phyloP scores from a whole-genome alignment of 2,797 vertebrate genomes.

The Pantherophis vulpinus region DNA sequence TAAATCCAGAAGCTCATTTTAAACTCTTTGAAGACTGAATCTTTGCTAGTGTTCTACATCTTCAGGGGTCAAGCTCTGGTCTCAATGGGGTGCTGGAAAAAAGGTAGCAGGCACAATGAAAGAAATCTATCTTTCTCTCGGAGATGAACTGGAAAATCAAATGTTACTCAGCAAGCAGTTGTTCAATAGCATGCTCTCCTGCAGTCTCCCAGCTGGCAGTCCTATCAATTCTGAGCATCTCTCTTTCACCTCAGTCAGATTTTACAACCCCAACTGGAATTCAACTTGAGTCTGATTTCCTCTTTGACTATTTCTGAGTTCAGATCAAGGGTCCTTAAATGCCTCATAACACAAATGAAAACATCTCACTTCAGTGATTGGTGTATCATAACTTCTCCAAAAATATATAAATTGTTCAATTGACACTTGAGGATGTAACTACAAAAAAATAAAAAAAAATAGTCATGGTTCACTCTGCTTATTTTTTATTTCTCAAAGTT shows the following conservation, averaged over 20 bases:
- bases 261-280: slow-evolving; percentile 20
- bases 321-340: slow-evolving; percentile 4
- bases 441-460: not conserved
- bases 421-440: not conserved
- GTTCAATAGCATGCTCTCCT: not conserved
- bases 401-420: not conserved
- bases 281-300: slow-evolving; percentile 4
- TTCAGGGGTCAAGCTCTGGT: not conserved
- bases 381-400: slow-evolving; percentile 10
- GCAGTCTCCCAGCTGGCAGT: slow-evolving; percentile 5
- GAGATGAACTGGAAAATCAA: not conserved
- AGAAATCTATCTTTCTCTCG: not conserved
- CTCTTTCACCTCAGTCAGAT: slow-evolving; percentile 18
- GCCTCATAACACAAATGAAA: not conserved
- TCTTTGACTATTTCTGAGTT: not conserved
- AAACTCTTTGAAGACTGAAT: slow-evolving; percentile 6
- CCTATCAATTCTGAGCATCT: not conserved
- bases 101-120: not conserved
- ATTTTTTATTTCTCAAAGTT: not conserved
- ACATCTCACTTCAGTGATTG: not conserved
- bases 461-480: not conserved
- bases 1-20: not conserved
- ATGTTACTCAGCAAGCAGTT: not conserved
- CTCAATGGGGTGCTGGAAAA: not conserved
- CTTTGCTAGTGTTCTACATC: not conserved